Conservation (phyloP, 2,113 vertebrate genomes). For the Ptilonorhynchus violaceus region DNA sequence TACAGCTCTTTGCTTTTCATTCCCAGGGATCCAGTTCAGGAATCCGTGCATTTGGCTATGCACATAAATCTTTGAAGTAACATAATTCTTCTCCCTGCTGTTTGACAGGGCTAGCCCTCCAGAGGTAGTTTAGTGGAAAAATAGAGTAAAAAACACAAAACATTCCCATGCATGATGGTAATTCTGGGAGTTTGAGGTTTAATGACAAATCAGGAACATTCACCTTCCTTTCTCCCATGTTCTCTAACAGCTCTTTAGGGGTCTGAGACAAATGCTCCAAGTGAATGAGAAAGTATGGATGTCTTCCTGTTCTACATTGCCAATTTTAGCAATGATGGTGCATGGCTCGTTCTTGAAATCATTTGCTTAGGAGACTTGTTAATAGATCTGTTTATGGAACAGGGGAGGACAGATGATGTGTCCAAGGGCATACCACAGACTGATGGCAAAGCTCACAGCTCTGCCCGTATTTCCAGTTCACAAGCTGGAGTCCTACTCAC, state of each 20-base stretch:
- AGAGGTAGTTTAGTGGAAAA: conserved; percentile 8
- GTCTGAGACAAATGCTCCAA: neutral
- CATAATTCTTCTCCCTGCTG: neutral
- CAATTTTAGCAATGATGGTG: neutral
- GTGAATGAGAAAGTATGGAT: neutral
- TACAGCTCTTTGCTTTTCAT: conserved; percentile 8
- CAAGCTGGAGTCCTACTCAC: neutral
- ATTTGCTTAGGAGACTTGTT: neutral
- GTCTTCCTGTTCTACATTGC: neutral
- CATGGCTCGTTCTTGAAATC: neutral
- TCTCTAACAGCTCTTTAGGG: neutral
- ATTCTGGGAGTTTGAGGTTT: neutral
- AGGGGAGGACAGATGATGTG: neutral
- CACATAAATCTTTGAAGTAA: conserved; percentile 6
- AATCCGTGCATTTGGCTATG: neutral
- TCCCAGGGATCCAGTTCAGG: neutral
- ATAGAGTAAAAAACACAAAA: neutral
- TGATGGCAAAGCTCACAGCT: neutral
- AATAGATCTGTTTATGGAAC: neutral
- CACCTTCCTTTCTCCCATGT: neutral
- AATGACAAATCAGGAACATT: neutral
- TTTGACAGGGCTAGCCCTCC: neutral
- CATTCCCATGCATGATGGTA: neutral
- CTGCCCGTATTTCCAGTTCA: neutral
- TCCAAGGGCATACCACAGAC: neutral